Evolutionary conservation across 2,888 invertebrate species (phyloP).

Genomic region (Hemithea aestivaria): DNA sequence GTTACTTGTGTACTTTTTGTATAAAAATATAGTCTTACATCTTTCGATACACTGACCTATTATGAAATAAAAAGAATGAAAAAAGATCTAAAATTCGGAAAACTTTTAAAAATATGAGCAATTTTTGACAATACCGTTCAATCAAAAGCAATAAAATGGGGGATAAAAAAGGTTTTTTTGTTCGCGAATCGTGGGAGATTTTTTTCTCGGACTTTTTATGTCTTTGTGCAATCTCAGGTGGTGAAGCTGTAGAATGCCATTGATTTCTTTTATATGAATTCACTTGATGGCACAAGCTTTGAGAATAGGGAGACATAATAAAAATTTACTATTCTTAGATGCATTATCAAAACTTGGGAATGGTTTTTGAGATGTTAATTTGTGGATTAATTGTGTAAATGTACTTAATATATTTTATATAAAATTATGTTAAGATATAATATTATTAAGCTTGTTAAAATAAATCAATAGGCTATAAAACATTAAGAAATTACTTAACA

Average conservation of each 20-base stretch:
- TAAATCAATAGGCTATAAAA: too few relatives aligned
- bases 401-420: too few relatives aligned
- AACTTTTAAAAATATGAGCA: constrained; percentile 27
- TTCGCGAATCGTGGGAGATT: constrained; percentile 57
- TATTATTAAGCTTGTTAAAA: too few relatives aligned
- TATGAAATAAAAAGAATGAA: constrained; percentile 6
- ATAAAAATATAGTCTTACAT: not conserved
- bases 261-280: constrained; percentile 23
- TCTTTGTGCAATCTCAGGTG: constrained; percentile 63
- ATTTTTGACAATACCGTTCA: constrained; percentile 39
- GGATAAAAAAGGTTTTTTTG: constrained; percentile 54
- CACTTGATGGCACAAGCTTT: constrained; percentile 12
- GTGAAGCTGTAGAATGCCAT: constrained; percentile 32
- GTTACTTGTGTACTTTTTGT: too few relatives aligned
- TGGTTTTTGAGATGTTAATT: too few relatives aligned
- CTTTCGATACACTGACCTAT: constrained; percentile 22
- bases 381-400: too few relatives aligned
- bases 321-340: too few relatives aligned
- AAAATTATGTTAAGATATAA: too few relatives aligned
- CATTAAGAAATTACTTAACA: too few relatives aligned
- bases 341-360: too few relatives aligned
- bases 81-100: constrained; percentile 20
- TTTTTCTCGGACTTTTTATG: constrained; percentile 47
- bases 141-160: constrained; percentile 44
- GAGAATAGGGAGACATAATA: too few relatives aligned